Conservation (phyloP, 2,888 invertebrate genomes). For the Conops quadrifasciatus region DNA sequence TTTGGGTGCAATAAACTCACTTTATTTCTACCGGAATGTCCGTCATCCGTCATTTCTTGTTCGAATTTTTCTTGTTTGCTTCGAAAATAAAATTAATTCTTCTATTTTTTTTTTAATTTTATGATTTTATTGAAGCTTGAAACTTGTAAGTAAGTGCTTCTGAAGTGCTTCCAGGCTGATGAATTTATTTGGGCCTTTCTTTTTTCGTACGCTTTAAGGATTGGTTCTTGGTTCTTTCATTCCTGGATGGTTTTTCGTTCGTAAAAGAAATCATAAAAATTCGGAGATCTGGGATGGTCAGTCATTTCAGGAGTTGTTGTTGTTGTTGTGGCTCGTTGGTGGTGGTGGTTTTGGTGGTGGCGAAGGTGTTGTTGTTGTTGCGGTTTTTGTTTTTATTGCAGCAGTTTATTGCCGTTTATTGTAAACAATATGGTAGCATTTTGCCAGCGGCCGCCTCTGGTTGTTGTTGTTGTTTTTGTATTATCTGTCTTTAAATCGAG, state of each 20-base stretch:
- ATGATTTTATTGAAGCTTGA: background rate
- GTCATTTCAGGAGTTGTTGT: conserved; percentile 6
- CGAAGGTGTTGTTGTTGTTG: background rate
- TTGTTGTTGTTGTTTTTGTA: conserved; percentile 5
- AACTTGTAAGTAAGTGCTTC: background rate
- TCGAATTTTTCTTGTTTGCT: too few species aligned
- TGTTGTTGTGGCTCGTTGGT: background rate
- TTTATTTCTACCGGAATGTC: too few species aligned
- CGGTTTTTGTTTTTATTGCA: background rate
- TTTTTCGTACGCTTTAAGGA: background rate
- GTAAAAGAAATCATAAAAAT: conserved; percentile 19
- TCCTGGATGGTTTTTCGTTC: background rate
- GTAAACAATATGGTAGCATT: conserved; percentile 36
- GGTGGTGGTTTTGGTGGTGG: too few species aligned
- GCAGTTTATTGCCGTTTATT: background rate
- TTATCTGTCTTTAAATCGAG: conserved; percentile 32
- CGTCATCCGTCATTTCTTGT: too few species aligned
- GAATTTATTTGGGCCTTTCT: background rate
- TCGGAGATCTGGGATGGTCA: background rate
- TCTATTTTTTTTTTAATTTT: background rate
- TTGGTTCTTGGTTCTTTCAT: background rate
- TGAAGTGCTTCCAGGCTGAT: background rate
- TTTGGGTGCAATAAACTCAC: too few species aligned
- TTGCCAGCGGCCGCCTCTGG: conserved; percentile 33
- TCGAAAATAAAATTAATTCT: too few species aligned